phyloP scores from a whole-genome alignment of 1,140 invertebrate genomes.

The Idris sp. region DNA sequence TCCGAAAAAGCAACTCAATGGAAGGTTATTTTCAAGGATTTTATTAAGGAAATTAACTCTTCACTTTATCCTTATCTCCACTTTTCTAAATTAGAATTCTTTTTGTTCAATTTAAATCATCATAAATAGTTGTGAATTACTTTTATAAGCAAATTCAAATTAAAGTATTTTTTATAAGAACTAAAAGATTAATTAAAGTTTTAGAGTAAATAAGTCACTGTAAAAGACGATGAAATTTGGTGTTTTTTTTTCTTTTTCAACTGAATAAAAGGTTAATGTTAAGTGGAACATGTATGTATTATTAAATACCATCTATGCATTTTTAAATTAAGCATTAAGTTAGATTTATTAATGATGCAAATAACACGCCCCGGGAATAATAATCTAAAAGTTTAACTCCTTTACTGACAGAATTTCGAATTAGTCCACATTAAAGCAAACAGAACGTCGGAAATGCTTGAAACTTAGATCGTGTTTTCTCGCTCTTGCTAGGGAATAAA shows the following conservation, averaged over 20 bases:
- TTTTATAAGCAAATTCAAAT: no score
- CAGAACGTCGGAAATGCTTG: conserved; percentile 3
- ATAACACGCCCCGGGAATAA: neutral
- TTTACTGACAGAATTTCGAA: no score
- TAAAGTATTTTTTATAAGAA: no score
- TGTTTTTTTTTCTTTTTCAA: no score
- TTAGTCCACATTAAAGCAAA: conserved; percentile 23
- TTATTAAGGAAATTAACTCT: conserved; percentile 15
- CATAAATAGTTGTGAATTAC: conserved; percentile 25
- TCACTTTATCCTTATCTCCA: conserved; percentile 17
- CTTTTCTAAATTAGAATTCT: no score
- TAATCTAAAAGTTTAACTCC: conserved; percentile 4
- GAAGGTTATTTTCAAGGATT: conserved; percentile 42
- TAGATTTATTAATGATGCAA: conserved; percentile 23
- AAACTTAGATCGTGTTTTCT: no score
- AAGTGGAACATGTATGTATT: conserved; percentile 13
- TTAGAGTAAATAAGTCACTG: neutral
- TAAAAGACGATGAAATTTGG: conserved; percentile 2
- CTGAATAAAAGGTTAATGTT: conserved; percentile 9
- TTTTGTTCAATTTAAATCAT: no score
- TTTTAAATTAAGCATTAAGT: conserved; percentile 18
- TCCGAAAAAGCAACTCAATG: conserved; percentile 35
- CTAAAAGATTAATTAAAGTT: neutral
- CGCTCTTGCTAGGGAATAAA: no score
- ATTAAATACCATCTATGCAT: conserved; percentile 11